Conservation (phyloP, 2,888 invertebrate species). For the Temnothorax unifasciatus region DNA sequence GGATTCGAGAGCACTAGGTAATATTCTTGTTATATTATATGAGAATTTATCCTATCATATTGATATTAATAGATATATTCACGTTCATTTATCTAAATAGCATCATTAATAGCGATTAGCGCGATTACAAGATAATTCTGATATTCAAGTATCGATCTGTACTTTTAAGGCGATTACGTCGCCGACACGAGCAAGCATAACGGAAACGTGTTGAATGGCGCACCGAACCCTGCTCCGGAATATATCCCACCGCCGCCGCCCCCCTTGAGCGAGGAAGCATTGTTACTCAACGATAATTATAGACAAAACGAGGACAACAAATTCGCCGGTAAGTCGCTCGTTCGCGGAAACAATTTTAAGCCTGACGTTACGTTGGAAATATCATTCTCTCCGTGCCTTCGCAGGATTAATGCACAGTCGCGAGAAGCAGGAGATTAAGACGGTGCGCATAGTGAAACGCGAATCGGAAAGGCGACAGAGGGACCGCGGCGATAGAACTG, state of each 20-base stretch:
- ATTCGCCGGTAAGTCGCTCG: constrained; percentile 71
- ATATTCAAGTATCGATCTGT: constrained; percentile 17
- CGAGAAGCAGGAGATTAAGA: constrained; percentile 96
- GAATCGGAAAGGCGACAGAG: constrained; percentile 95
- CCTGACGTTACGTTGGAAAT: neutral
- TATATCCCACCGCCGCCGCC: constrained; percentile 84
- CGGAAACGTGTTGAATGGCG: constrained; percentile 76
- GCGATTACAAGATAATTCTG: neutral
- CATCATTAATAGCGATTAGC: neutral
- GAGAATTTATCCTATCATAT: neutral
- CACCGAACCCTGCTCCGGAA: constrained; percentile 80
- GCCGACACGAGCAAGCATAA: constrained; percentile 77
- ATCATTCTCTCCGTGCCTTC: constrained; percentile 15
- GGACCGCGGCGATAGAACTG: constrained; percentile 90
- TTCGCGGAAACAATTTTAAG: neutral
- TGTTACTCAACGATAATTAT: constrained; percentile 79
- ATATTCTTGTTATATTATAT: neutral
- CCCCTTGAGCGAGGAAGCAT: constrained; percentile 78
- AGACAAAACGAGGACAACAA: constrained; percentile 80
- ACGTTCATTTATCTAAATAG: neutral
- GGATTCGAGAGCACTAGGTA: constrained; percentile 80
- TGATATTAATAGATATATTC: neutral
- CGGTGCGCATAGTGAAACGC: constrained; percentile 96
- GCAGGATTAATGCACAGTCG: constrained; percentile 89
- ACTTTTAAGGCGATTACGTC: constrained; percentile 15